These are phyloP conservation scores for Zoanthus sociatus DNA, from an alignment of 92 coral and sea anemone genomes.

Conservation along the genomic window DNA sequence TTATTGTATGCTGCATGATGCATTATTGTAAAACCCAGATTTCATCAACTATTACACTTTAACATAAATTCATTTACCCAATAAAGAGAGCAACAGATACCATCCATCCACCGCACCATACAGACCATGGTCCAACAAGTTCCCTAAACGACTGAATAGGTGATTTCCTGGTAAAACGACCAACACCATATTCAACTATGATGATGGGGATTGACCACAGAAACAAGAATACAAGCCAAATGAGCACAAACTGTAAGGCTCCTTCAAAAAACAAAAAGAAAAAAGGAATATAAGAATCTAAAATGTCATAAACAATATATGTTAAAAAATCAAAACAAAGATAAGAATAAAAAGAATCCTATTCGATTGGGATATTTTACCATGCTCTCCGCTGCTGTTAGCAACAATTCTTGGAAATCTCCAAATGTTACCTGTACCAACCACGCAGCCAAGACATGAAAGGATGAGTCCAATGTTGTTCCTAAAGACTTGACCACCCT, in stretches of 20 bases:
- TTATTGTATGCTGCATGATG: no score
- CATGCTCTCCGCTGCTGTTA: constrained; percentile 80
- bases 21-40: no score
- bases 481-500: constrained; percentile 50
- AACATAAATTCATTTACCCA: constrained; percentile 52
- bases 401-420: constrained; percentile 90
- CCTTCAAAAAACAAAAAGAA: constrained; percentile 44
- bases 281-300: background rate
- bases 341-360: no score
- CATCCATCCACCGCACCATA: constrained; percentile 96
- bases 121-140: constrained; percentile 82
- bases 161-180: constrained; percentile 78
- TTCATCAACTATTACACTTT: background rate
- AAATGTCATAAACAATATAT: background rate
- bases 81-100: constrained; percentile 61
- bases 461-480: constrained; percentile 78
- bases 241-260: constrained; percentile 80
- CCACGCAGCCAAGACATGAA: constrained; percentile 86
- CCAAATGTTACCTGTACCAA: constrained; percentile 91
- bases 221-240: constrained; percentile 74
- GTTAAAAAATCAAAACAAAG: background rate
- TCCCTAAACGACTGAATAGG: constrained; percentile 80
- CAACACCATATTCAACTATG: constrained; percentile 82
- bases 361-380: constrained; percentile 22
- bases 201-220: constrained; percentile 87